A percentile compares a stretch with the other conserved stretches of the same genome.
These are phyloP conservation scores for Calameuta filiformis DNA, from an alignment of 2,888 invertebrate species.

Conservation along the genomic window DNA sequence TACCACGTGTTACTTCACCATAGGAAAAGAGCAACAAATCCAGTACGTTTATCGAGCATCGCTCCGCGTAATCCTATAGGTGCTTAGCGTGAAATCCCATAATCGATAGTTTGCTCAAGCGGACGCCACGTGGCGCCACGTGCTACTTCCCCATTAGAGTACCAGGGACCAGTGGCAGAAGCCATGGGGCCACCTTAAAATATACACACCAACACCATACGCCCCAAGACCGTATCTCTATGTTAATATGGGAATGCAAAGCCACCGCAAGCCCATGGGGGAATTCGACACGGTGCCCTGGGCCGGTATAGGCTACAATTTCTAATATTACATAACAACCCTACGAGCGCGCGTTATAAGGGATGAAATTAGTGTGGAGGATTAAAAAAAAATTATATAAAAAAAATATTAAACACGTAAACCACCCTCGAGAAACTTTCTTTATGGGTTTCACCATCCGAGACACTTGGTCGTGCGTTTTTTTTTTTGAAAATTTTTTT, in stretches of 20 bases:
- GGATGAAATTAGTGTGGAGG: neutral
- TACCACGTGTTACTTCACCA: neutral
- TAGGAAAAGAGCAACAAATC: conserved; percentile 62
- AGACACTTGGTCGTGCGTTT: neutral
- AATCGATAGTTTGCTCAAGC: conserved; percentile 67
- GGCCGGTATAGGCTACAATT: neutral
- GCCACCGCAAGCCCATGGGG: conserved; percentile 44
- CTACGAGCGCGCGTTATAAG: neutral
- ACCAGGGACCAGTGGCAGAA: conserved; percentile 12
- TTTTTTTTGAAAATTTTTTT: too few relatives aligned
- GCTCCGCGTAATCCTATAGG: conserved; percentile 63
- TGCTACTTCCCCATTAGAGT: conserved; percentile 56
- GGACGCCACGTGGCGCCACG: conserved; percentile 63
- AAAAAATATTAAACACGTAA: too few relatives aligned
- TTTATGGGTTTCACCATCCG: neutral
- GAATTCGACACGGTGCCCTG: conserved; percentile 48
- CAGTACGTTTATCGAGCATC: conserved; percentile 58
- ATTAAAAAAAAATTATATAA: neutral
- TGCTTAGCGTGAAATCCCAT: conserved; percentile 66
- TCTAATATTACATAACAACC: neutral
- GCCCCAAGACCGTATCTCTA: conserved; percentile 59
- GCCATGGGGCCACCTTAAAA: conserved; percentile 38
- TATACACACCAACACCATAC: conserved; percentile 32
- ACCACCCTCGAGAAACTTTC: neutral
- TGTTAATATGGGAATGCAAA: conserved; percentile 49